Evolutionary conservation across 2,797 vertebrate species (phyloP).

Genomic region (Dendrocincla tyrannina): DNA sequence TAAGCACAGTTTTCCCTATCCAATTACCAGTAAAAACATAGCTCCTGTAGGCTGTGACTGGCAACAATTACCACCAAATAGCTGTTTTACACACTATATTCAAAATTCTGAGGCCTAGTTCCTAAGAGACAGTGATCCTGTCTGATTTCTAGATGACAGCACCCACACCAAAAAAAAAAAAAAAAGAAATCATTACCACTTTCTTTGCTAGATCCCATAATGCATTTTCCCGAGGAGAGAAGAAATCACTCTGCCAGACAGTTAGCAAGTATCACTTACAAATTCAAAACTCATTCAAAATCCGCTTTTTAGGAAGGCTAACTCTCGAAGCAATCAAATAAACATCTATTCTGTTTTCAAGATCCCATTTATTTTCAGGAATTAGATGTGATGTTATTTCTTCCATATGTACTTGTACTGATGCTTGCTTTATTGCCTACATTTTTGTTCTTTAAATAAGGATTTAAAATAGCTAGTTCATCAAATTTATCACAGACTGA

Average conservation of each 20-base stretch:
- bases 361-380: slow-evolving; percentile 1
- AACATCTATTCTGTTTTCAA: not conserved
- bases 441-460: not conserved
- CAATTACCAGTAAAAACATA: not conserved
- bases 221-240: not conserved
- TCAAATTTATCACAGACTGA: not conserved
- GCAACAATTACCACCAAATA: not conserved
- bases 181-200: not conserved
- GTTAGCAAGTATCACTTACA: not conserved
- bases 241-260: not conserved
- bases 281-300: slow-evolving; percentile 1
- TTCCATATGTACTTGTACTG: not conserved
- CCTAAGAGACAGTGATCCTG: not conserved
- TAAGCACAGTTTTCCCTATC: not conserved
- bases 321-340: slow-evolving; percentile 59
- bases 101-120: not conserved
- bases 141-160: not conserved
- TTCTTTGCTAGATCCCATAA: not conserved
- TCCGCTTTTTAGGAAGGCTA: slow-evolving; percentile 72
- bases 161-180: not conserved
- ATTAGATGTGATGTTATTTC: not conserved
- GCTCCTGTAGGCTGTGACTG: not conserved
- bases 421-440: not conserved
- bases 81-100: not conserved
- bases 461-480: not conserved